Evolutionary conservation across 2,888 invertebrate species (phyloP), one percentile per base, ranked within the genome.

Genomic region (Glyphotaelius pellucidus): DNA sequence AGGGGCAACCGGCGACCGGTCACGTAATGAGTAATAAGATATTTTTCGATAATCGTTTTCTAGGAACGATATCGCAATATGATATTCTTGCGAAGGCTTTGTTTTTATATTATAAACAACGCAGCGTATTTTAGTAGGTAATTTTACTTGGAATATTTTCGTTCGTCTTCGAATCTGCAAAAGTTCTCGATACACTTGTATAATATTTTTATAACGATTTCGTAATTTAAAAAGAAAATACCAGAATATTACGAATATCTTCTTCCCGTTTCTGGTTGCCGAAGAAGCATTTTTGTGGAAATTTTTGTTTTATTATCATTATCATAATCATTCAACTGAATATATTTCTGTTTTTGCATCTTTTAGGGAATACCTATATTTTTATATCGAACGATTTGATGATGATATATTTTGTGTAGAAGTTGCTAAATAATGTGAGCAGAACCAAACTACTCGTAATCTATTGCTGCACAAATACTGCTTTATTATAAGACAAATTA

Each of bases 61-160:
- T 35, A 83, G 35, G 83, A 83, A 35, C 35, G 35, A 83, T 83
- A 83, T 32, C 35, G 83, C 35, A 35, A 83, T 38, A 35, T 32
- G 83, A 83, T 83, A 83, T 38, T 83, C 35, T 38, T 83, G 83
- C 83, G 83, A 83, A 83, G 35, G 19, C 83, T 83, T 67, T 67
- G 19, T n/a, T 67, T 25, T 67, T 25, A 7, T 67, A n/a, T 67
- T 67, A 67, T 67, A 25, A 67, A 67, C 67, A 67, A 67, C 67
- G 25, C 0, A n/a, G n/a, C 67, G 67, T 67, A 67, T 67, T 67
- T 52, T 19, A 19, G 19, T 52, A 19, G 5, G 19, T 19, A 19
- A 19, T 19, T 52, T 52, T 52, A 67, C 67, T 67, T 7, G 25
- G 67, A n/a, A 67, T 67, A n/a, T 67, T 25, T 67, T 67, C 67